Evolutionary conservation across 2,888 invertebrate genomes (phyloP), one percentile per base, ranked within the genome.

Genomic region (Heteromyza rotundicornis): DNA sequence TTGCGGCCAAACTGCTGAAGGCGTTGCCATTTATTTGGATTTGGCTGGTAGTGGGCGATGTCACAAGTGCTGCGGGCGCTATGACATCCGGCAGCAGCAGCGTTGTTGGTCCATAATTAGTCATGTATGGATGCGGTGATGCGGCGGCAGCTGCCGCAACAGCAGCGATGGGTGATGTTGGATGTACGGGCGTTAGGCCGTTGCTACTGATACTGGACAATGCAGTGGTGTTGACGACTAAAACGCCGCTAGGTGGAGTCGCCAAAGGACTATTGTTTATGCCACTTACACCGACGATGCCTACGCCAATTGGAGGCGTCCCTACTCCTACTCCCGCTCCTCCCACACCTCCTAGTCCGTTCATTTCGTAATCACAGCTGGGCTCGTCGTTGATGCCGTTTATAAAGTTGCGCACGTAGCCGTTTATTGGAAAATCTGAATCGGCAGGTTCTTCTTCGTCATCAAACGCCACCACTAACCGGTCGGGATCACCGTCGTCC

Each of bases 341-440:
- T 32, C 32, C 32, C 10, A 24, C 12, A 23, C 24, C 14, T 3
- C 49, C 20, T 3, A 56, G 36, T 10, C 49, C 59, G 16, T 27
- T 55, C 44, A 65, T 53, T 35, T 76, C 72, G 14, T 65, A 51
- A 58, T 79, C 79, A 20, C 70, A 60, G 58, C 64, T 69, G 17
- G 64, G 66, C 52, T 83, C 82, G 16, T 82, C 82, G 52, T 69
- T 73, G 35, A 81, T 79, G 24, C 83, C 82, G 59, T 83, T 83
- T 27, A 82, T 83, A 36, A 82, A 82, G 51, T 79, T 81, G 59
- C 78, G 75, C 23, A 82, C 81, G 58, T 80, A 80, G 1, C 84
- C 84, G 65, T 83, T 83, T 12, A 81, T 75, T 1, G 80, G 76
- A 32, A 74, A 76, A 55, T 81, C 83, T 64, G 73, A 74, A 8